A percentile compares a stretch with the other conserved stretches of the same genome.
phyloP scores from a whole-genome alignment of 2,797 vertebrate species.

The Sarcoramphus papa region DNA sequence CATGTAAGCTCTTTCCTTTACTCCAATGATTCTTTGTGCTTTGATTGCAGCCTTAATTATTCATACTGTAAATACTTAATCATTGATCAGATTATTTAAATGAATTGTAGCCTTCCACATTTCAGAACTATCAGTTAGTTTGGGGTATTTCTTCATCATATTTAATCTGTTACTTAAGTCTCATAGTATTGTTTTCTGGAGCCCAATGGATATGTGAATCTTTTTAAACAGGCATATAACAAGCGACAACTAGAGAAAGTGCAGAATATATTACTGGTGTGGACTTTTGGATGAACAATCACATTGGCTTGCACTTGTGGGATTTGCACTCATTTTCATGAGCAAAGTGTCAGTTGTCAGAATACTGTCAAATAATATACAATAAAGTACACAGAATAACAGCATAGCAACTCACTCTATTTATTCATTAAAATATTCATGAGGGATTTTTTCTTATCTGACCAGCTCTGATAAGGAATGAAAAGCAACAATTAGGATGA shows the following conservation, averaged over 20 bases:
- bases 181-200: not conserved
- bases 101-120: not conserved
- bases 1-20: not conserved
- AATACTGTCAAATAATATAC: not conserved
- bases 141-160: not conserved
- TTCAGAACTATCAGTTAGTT: not conserved
- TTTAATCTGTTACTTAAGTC: not conserved
- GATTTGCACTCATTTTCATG: not conserved
- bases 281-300: not conserved
- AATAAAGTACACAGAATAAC: not conserved
- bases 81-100: not conserved
- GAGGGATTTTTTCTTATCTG: not conserved
- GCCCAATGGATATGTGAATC: not conserved
- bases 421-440: conserved; percentile 22
- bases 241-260: not conserved
- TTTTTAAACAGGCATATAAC: not conserved
- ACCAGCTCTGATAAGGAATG: not conserved
- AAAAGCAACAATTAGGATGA: conserved; percentile 12
- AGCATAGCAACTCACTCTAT: not conserved
- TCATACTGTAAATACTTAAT: not conserved
- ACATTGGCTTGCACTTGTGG: not conserved
- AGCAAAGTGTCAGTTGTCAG: not conserved
- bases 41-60: not conserved
- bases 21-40: not conserved
- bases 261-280: not conserved